A percentile compares a stretch with the other conserved stretches of the same genome.
These are phyloP conservation scores for Drosophila leontia DNA, from an alignment of 1,140 invertebrate species.

Conservation along the genomic window DNA sequence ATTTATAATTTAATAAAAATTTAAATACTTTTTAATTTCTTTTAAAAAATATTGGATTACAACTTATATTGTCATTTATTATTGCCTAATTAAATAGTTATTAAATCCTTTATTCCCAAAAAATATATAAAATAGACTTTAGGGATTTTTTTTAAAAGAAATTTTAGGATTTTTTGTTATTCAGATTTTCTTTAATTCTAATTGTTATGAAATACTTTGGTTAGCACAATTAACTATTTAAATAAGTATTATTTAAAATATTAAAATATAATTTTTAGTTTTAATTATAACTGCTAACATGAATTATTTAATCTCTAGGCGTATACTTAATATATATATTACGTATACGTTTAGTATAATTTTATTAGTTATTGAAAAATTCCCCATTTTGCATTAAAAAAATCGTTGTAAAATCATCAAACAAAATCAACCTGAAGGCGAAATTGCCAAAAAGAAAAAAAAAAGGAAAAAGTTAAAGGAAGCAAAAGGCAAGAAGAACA, in stretches of 20 bases:
- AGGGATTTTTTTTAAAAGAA: too few species aligned
- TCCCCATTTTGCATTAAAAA: not conserved
- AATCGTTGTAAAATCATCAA: constrained; percentile 1
- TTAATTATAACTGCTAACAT: not conserved
- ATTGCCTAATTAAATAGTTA: too few species aligned
- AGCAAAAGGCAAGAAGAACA: constrained; percentile 34
- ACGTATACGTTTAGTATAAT: not conserved
- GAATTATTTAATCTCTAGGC: not conserved
- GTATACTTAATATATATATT: constrained; percentile 2
- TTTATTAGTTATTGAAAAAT: not conserved
- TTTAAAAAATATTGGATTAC: not conserved
- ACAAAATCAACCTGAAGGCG: constrained; percentile 16
- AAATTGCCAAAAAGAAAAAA: constrained; percentile 65
- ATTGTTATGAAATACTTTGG: too few species aligned
- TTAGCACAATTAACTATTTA: too few species aligned
- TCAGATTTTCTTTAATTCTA: too few species aligned
- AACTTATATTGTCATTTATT: too few species aligned
- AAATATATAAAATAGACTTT: too few species aligned
- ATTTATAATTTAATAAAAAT: too few species aligned
- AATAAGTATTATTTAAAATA: too few species aligned
- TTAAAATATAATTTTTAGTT: not conserved
- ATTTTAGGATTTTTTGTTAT: too few species aligned
- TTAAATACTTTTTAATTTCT: not conserved
- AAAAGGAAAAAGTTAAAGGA: constrained; percentile 60
- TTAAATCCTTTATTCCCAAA: too few species aligned